A percentile compares a stretch with the other conserved stretches of the same genome.
These are phyloP conservation scores for Agonopterix alstromeriana DNA, from an alignment of 2,888 invertebrate genomes.

Conservation along the genomic window DNA sequence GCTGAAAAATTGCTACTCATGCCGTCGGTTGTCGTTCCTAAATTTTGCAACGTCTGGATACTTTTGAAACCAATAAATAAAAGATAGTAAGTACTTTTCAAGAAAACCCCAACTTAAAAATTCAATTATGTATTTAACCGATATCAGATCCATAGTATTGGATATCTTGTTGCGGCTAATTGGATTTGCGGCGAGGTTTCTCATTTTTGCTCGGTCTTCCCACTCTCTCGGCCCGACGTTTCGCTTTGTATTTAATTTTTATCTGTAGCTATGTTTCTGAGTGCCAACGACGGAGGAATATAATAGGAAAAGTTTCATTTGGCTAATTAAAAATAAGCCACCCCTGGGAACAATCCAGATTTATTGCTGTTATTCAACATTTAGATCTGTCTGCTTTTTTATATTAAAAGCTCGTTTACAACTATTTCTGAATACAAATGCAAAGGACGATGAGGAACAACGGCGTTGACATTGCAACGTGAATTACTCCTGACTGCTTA, in stretches of 20 bases:
- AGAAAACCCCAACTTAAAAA: constrained; percentile 23
- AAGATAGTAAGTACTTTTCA: constrained; percentile 1
- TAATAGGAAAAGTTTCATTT: constrained; percentile 71
- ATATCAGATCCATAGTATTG: constrained; percentile 44
- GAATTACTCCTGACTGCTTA: constrained; percentile 28
- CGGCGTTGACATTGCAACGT: constrained; percentile 35
- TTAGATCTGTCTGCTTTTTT: constrained; percentile 33
- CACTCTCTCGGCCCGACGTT: constrained; percentile 17
- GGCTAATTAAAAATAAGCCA: constrained; percentile 69
- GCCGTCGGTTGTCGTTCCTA: constrained; percentile 20
- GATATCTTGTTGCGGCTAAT: constrained; percentile 56
- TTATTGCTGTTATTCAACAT: constrained; percentile 56
- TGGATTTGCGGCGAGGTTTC: constrained; percentile 54
- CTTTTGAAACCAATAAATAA: constrained; percentile 15
- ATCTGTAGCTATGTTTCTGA: constrained; percentile 35
- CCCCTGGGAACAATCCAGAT: constrained; percentile 55
- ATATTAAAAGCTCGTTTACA: constrained; percentile 45
- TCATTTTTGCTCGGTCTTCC: constrained; percentile 41
- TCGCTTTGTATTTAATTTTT: constrained; percentile 53
- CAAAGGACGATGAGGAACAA: constrained; percentile 41
- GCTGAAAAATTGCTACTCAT: constrained; percentile 49
- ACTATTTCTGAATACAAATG: constrained; percentile 40
- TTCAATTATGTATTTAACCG: constrained; percentile 44
- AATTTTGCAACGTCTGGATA: constrained; percentile 25
- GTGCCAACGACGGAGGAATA: constrained; percentile 47